Evolutionary conservation across 2,113 vertebrate species (phyloP).

Genomic region (Vireo altiloquus): DNA sequence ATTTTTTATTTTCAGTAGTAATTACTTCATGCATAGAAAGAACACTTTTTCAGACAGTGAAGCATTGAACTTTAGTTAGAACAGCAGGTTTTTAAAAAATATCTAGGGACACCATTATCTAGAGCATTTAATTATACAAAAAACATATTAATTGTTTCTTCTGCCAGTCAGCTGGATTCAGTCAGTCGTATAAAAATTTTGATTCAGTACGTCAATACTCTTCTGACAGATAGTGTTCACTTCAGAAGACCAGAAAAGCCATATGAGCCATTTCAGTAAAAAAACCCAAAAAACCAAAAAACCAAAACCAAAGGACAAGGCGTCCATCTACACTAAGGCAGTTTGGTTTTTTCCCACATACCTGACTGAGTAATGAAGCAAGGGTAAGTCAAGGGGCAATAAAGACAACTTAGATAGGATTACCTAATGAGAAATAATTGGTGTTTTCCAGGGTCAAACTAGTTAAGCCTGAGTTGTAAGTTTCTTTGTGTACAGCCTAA

Average conservation of each 20-base stretch:
- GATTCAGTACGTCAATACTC: background rate
- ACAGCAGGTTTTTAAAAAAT: background rate
- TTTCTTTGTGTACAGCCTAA: background rate
- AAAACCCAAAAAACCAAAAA: background rate
- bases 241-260: background rate
- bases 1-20: background rate
- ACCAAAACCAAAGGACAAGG: background rate
- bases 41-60: background rate
- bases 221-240: background rate
- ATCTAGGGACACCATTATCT: background rate
- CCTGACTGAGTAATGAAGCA: background rate
- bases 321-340: background rate
- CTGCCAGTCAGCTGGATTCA: background rate
- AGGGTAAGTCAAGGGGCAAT: background rate
- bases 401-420: background rate
- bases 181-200: background rate
- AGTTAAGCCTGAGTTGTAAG: background rate
- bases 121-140: background rate
- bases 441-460: background rate
- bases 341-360: fast-evolving
- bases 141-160: background rate
- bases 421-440: conserved; percentile 1
- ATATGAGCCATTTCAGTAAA: background rate
- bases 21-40: background rate
- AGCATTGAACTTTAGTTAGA: background rate